These are phyloP conservation scores for Pseudotriccus pelzelni DNA, from an alignment of 2,797 vertebrate genomes.

Conservation along the genomic window DNA sequence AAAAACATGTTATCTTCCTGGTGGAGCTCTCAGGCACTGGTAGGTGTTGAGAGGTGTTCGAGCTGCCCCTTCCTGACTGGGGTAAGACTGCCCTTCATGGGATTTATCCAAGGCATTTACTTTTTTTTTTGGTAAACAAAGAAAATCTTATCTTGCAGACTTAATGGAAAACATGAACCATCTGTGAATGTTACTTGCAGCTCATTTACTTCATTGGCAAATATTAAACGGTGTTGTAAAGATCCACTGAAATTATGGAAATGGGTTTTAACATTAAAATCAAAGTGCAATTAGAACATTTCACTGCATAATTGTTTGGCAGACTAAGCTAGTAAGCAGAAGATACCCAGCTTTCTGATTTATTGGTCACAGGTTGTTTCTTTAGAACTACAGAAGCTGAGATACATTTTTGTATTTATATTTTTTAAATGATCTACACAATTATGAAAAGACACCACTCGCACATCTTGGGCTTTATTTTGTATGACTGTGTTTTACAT, in stretches of 20 bases:
- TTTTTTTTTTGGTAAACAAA: slow-evolving; percentile 41
- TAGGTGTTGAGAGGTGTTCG: not conserved
- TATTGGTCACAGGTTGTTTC: slow-evolving; percentile 68
- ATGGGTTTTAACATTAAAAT: slow-evolving; percentile 79
- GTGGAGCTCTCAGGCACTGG: not conserved
- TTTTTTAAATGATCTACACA: not conserved
- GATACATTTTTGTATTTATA: not conserved
- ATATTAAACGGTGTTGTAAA: slow-evolving; percentile 73
- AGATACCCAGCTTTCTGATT: slow-evolving; percentile 65
- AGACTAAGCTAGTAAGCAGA: slow-evolving; percentile 24
- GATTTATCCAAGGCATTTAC: not conserved
- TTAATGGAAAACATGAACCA: slow-evolving; percentile 70
- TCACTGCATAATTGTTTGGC: slow-evolving; percentile 76
- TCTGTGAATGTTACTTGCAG: slow-evolving; percentile 76
- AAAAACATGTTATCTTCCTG: not conserved
- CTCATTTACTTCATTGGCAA: slow-evolving; percentile 77
- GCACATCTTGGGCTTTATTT: not conserved
- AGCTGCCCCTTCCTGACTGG: not conserved
- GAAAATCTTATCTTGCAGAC: slow-evolving; percentile 32
- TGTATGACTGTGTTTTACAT: not conserved
- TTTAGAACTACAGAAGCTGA: slow-evolving; percentile 13
- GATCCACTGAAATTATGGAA: slow-evolving; percentile 78
- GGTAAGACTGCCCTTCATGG: not conserved
- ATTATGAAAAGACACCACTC: not conserved
- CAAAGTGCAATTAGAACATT: slow-evolving; percentile 78